Base-by-base conservation (phyloP, 2,797 vertebrate species). In the Aeoliscus strigatus region DNA sequence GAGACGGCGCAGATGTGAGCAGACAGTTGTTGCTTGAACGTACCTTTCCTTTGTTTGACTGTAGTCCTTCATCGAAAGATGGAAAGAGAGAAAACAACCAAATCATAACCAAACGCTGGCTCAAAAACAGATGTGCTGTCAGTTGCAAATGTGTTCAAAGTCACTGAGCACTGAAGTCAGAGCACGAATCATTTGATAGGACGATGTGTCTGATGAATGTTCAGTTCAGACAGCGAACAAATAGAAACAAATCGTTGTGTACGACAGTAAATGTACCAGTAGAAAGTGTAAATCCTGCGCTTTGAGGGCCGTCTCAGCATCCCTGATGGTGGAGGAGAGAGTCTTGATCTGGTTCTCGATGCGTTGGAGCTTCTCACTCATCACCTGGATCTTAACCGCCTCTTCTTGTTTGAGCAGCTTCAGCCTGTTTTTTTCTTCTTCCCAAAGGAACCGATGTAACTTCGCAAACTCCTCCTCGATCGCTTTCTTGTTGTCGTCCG, bases 31-130 rank as follows among this genome's bases (percentile, higher is more conserved):
- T 13, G 6, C 9, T 12, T 5, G 6, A 21, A 4, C 47, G 1
- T 79, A 89, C 87, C 38, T 75, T 58, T 51, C 80, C 64, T 81
- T 80, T 40, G 57, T 84, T 23, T 73, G 32, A 60, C 75, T 86
- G 55, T 84, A 88, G 26, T 78, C 56, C 87, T 89, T 17, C 4
- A 32, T 26, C 41, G 43, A 43, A 9, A 62, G 36, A 25, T 16
- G 3, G 48, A 59, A 2, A 5, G 12, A 0, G 34, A 64, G 34
- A 46, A 49, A 58, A 9, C 12, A 2, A 29, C 2, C 3, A 21
- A 21, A 21, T 18, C 1, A 31, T 31, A 15, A 41, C 30, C 23
- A 6, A 16, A 44, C 14, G 1, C 18, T 5, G 1, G 3, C 7
- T 39, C 8, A 33, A 28, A 31, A 14, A 31, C 9, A 6, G 14